phyloP scores from a whole-genome alignment of 2,888 invertebrate species.

The Xanthostigma xanthostigma region DNA sequence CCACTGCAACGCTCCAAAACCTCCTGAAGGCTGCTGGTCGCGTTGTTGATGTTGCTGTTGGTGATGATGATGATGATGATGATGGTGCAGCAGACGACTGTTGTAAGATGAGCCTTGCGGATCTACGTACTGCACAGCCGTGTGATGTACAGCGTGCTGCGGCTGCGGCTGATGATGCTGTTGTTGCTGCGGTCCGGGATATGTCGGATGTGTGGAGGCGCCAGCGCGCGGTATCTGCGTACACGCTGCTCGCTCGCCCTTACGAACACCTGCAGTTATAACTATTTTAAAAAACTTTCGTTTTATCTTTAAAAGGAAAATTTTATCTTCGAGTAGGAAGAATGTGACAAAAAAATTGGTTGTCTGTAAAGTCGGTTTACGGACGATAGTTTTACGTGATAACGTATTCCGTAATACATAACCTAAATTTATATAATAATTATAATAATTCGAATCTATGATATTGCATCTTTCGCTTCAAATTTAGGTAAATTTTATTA shows the following conservation, averaged over 20 bases:
- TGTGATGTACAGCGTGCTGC: slow-evolving; percentile 19
- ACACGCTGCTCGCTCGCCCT: slow-evolving; percentile 22
- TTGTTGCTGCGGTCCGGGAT: neutral
- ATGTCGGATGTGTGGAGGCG: slow-evolving; percentile 13
- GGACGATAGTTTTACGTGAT: too few species aligned
- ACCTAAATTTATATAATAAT: too few species aligned
- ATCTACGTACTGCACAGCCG: slow-evolving; percentile 32
- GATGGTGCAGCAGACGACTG: slow-evolving; percentile 24
- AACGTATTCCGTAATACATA: too few species aligned
- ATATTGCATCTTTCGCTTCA: too few species aligned
- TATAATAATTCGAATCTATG: too few species aligned
- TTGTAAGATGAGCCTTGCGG: slow-evolving; percentile 31
- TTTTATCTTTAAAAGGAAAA: neutral
- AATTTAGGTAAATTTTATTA: too few species aligned
- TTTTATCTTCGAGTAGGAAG: too few species aligned
- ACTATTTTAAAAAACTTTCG: neutral
- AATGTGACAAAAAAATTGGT: too few species aligned
- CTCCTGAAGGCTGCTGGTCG: neutral
- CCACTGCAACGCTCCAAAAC: neutral
- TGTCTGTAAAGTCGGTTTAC: too few species aligned
- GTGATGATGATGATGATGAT: neutral
- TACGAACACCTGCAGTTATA: slow-evolving; percentile 23
- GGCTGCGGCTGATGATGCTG: neutral
- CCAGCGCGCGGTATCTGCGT: slow-evolving; percentile 15
- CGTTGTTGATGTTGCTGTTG: slow-evolving; percentile 5